phyloP scores from a whole-genome alignment of 2,797 vertebrate genomes.

The Sebastes taczanowskii region DNA sequence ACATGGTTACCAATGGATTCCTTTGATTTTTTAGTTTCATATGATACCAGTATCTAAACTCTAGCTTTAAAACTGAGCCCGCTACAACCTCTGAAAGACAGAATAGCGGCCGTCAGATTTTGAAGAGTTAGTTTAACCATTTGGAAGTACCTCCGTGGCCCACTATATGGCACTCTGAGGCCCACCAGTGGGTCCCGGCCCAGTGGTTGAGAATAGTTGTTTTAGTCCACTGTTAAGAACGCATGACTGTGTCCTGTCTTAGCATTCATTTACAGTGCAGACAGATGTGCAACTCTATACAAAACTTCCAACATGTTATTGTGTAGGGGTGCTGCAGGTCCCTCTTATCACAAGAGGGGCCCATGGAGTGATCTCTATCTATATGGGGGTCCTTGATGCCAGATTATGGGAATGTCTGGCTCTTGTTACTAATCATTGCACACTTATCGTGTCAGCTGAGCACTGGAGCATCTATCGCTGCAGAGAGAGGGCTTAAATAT shows the following conservation, averaged over 20 bases:
- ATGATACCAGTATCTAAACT: too few relatives aligned
- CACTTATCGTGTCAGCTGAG: not conserved
- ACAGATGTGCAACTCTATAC: not conserved
- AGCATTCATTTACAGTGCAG: not conserved
- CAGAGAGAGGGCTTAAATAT: not conserved
- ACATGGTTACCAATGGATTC: too few relatives aligned
- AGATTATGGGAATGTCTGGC: slow-evolving; percentile 20
- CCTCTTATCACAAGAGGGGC: slow-evolving; percentile 1
- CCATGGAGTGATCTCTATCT: slow-evolving; percentile 10
- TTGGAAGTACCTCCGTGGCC: too few relatives aligned
- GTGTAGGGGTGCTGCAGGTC: not conserved
- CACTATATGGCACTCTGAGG: too few relatives aligned
- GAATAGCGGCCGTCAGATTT: too few relatives aligned
- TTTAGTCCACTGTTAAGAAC: not conserved
- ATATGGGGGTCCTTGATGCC: slow-evolving; percentile 19
- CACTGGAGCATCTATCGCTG: not conserved
- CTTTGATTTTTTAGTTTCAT: too few relatives aligned
- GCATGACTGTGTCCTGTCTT: not conserved
- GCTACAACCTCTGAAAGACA: too few relatives aligned
- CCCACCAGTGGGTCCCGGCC: too few relatives aligned
- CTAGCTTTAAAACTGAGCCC: too few relatives aligned
- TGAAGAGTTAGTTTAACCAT: too few relatives aligned
- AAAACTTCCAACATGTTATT: not conserved
- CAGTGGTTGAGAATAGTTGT: too few relatives aligned
- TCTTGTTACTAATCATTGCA: not conserved